Evolutionary conservation across 2,113 vertebrate species (phyloP).

Genomic region (Oreocharis arfaki): DNA sequence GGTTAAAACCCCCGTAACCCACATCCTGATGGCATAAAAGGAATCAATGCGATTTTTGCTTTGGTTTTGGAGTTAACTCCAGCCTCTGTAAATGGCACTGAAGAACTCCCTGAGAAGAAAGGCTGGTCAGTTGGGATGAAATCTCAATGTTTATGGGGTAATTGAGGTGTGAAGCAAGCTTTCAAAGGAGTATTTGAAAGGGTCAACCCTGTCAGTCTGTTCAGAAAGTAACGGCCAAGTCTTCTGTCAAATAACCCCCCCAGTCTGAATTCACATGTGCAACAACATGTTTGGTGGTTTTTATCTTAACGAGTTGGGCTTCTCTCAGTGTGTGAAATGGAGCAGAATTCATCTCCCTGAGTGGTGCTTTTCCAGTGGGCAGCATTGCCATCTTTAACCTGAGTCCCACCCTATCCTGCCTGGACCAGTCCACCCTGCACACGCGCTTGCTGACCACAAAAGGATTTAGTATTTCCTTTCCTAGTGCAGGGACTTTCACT

Average conservation of each 20-base stretch:
- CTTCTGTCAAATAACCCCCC: not conserved
- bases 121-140: not conserved
- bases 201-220: not conserved
- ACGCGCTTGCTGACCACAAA: not conserved
- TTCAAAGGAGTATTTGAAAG: not conserved
- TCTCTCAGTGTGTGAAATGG: not conserved
- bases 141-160: not conserved
- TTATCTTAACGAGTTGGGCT: not conserved
- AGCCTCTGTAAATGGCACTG: not conserved
- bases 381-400: not conserved
- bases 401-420: not conserved
- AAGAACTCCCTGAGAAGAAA: not conserved
- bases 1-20: not conserved
- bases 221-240: not conserved
- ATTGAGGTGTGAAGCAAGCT: not conserved
- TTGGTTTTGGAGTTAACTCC: not conserved
- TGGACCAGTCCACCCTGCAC: rapidly evolving
- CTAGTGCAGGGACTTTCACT: not conserved
- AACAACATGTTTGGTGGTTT: not conserved
- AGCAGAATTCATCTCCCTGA: not conserved
- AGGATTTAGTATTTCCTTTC: not conserved
- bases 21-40: not conserved
- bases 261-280: not conserved
- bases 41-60: not conserved
- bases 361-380: not conserved